These are phyloP conservation scores for Phasia obesa DNA, from an alignment of 2,888 invertebrate genomes.

Conservation along the genomic window DNA sequence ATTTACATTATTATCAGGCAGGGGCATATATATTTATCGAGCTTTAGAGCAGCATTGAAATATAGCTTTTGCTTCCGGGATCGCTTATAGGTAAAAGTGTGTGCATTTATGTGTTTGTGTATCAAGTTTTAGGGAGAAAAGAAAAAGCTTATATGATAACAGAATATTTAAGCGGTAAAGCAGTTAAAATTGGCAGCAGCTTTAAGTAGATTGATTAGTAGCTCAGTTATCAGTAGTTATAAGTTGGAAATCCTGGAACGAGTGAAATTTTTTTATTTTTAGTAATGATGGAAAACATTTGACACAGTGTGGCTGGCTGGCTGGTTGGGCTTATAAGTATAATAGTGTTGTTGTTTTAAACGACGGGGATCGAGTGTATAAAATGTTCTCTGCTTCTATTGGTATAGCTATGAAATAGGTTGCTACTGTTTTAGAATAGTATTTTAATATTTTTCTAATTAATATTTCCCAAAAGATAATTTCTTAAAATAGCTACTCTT, in stretches of 20 bases:
- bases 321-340: background rate
- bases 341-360: no score
- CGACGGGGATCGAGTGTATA: no score
- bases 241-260: conserved; percentile 51
- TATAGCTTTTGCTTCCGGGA: conserved; percentile 9
- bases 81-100: conserved; percentile 12
- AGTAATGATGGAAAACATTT: conserved; percentile 21
- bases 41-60: conserved; percentile 31
- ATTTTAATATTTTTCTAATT: no score
- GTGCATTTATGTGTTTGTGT: background rate
- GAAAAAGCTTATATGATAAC: conserved; percentile 78
- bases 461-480: no score
- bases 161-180: conserved; percentile 72
- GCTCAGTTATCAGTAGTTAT: conserved; percentile 42
- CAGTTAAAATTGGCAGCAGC: conserved; percentile 50
- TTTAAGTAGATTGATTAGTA: conserved; percentile 60
- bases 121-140: background rate
- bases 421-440: no score
- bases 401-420: no score
- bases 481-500: no score
- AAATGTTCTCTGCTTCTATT: no score
- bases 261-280: conserved; percentile 28
- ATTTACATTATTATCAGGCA: conserved; percentile 1
- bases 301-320: background rate
- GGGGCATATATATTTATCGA: background rate